Base-by-base conservation (phyloP, 1,140 invertebrate genomes). In the Phymastichus coffea region DNA sequence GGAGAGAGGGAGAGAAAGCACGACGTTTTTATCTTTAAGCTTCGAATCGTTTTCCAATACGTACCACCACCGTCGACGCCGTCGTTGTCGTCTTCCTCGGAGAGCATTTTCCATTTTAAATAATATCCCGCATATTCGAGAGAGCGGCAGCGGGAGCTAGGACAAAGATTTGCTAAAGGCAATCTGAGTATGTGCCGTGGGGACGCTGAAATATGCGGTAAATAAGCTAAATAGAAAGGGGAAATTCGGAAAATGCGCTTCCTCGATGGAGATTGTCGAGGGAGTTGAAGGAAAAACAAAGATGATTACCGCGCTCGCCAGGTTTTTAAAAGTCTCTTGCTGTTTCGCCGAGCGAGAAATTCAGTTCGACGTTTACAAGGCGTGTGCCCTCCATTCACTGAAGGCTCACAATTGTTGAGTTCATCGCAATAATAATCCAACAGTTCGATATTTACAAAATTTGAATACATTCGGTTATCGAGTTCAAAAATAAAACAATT, bases 1-100 rank as follows among this genome's bases (percentile, higher is more conserved):
- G 26, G 44, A 17, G 20, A 56, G 38, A 23, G 48, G 33, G 30
- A 28, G 46, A 56, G n/a, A n/a, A n/a, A n/a, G n/a, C n/a, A n/a
- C n/a, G 52, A 41, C 53, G 48, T 62, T 62, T 62, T 62, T 53
- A 62, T 62, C 54, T 62, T 44, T 35, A n/a, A 53, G 14, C 14
- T 41, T 35, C n/a, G 54, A 57, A 63, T 63, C 61, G 54, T 63
- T 63, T 63, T 63, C 61, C 61, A 57, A 63, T 63, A 63, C 48
- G n/a, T n/a, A n/a, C n/a, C n/a, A n/a, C n/a, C n/a, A n/a, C n/a
- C n/a, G n/a, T n/a, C 41, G 15, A 15, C 57, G 46, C 22, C 33
- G 35, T 41, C 51, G 43, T 51, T 15, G 37, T 28, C 38, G 28
- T 57, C 46, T 20, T 49, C 46, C 28, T n/a, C 47, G 3, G 28